Conservation (phyloP, 2,113 vertebrate species). For the Notothenia rossii region DNA sequence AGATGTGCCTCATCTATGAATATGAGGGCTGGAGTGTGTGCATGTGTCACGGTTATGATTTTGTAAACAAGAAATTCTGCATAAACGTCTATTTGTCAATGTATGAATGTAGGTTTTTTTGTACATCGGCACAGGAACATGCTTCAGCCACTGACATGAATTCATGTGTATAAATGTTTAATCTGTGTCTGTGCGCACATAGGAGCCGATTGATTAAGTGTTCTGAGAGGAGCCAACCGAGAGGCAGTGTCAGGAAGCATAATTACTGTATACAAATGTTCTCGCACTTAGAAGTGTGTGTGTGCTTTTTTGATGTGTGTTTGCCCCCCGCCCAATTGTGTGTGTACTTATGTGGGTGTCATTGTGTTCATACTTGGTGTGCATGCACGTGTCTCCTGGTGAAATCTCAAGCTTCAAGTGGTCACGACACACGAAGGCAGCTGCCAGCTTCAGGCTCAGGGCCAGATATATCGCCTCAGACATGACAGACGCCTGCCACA, state of each 20-base stretch:
- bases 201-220: conserved; percentile 26
- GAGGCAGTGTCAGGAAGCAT: conserved; percentile 50
- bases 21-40: not conserved
- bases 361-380: conserved; percentile 52
- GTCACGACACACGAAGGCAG: conserved; percentile 72
- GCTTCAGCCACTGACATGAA: conserved; percentile 3
- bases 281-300: conserved; percentile 37
- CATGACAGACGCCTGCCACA: conserved; percentile 67
- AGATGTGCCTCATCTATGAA: conserved; percentile 32
- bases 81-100: conserved; percentile 2
- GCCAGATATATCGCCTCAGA: conserved; percentile 60
- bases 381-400: conserved; percentile 49
- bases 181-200: conserved; percentile 8
- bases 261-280: conserved; percentile 67
- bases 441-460: conserved; percentile 68
- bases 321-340: conserved; percentile 17
- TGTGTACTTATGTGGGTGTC: conserved; percentile 13
- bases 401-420: conserved; percentile 68
- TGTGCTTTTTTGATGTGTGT: not conserved
- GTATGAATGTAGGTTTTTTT: not conserved
- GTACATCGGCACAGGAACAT: not conserved
- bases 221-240: conserved; percentile 44
- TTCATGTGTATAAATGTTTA: conserved; percentile 22
- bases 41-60: not conserved
- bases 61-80: conserved; percentile 17